Evolutionary conservation across 2,888 invertebrate genomes (phyloP), one percentile per base, ranked within the genome.

Genomic region (Drosophila bunnanda): DNA sequence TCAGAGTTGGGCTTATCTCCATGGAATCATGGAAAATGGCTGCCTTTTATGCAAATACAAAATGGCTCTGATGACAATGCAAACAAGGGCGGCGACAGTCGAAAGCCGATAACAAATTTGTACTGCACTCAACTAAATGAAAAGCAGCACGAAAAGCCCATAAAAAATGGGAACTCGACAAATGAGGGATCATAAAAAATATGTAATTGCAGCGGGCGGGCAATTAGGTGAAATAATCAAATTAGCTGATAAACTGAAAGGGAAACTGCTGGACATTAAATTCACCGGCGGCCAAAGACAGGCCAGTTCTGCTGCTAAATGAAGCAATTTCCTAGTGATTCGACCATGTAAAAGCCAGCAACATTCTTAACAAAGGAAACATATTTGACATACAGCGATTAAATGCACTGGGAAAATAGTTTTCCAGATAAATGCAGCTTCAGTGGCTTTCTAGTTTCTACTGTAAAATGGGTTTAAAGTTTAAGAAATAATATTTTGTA

Each of bases 31-130:
- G 13, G 28, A 48, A 58, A 62, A 72, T 72, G 64, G 64, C 57
- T 43, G 53, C 48, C 48, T 36, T 38, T 36, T 58, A 71, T 58
- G 71, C 72, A 72, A 71, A 72, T 71, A 71, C 61, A 74, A 75
- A 83, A 78, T 72, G 72, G 75, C 81, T 78, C 64, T 86, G 87
- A 85, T 85, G 84, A 85, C 84, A 84, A 67, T 73, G 80, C 78
- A 86, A 84, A 84, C 87, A 77, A 76, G 75, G 65, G 61, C 70
- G 82, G 76, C 74, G 76, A 84, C 79, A 75, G 76, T 44, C 54
- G 6, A 22, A 44, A 43, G 43, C 22, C 59, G 75, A 87, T 76
- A 79, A 61, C 50, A 43, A 64, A 65, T 61, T 52, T 57, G 43
- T 20, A 58, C 62, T 74, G 72, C 78, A 71, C 58, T 72, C 62